These are phyloP conservation scores for Cyphomyrus discorhynchus DNA, from an alignment of 2,113 vertebrate species.

Conservation along the genomic window DNA sequence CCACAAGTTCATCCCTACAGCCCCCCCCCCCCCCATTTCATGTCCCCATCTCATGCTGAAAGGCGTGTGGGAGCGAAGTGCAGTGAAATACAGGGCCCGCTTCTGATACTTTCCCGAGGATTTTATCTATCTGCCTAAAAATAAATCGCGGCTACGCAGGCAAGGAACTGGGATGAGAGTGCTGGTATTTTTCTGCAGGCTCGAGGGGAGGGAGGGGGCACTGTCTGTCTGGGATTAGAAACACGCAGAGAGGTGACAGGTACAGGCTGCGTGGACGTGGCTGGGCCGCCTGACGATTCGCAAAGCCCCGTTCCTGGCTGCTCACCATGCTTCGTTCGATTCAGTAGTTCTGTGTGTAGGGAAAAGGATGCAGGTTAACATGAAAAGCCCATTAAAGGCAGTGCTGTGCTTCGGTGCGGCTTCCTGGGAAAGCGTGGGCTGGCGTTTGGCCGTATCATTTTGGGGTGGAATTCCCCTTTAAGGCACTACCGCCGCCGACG, in stretches of 20 bases:
- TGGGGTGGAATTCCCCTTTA: background rate
- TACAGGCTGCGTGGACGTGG: background rate
- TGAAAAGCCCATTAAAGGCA: background rate
- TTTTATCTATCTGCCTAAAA: conserved; percentile 1
- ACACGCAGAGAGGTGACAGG: background rate
- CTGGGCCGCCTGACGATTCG: background rate
- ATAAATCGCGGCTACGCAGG: background rate
- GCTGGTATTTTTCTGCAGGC: background rate
- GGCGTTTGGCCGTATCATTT: background rate
- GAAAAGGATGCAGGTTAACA: background rate
- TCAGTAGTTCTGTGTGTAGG: background rate
- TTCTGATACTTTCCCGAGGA: background rate
- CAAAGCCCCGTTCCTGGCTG: background rate
- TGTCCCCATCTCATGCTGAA: background rate
- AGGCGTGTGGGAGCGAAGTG: background rate
- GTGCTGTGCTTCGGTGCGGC: background rate
- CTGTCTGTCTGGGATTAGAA: background rate
- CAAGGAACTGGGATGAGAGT: background rate
- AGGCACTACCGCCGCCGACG: background rate
- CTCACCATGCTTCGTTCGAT: background rate
- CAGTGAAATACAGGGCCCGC: background rate
- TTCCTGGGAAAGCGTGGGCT: background rate
- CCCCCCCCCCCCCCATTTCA: background rate
- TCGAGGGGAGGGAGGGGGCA: background rate
- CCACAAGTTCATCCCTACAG: background rate